Conservation (phyloP, 2,888 invertebrate genomes). For the Platypus cylindrus region DNA sequence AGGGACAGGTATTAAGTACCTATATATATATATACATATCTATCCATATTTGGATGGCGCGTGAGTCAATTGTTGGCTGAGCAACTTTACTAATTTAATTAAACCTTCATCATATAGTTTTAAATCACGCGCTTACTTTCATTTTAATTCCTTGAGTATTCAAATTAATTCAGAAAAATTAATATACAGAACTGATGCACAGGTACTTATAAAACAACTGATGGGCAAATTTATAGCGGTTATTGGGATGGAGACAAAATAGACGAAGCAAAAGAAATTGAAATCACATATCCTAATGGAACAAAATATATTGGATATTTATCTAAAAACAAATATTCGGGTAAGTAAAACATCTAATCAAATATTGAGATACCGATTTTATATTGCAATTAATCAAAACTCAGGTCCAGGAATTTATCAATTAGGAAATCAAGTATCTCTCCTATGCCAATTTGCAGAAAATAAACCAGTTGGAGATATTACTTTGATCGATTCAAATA, state of each 20-base stretch:
- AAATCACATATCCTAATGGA: slow-evolving; percentile 34
- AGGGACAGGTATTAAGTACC: slow-evolving; percentile 24
- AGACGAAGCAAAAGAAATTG: slow-evolving; percentile 20
- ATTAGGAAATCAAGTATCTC: slow-evolving; percentile 39
- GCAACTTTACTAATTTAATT: too few species aligned
- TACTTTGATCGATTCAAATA: slow-evolving; percentile 39
- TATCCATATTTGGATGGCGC: too few species aligned
- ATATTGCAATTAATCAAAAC: neutral
- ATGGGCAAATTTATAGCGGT: slow-evolving; percentile 45
- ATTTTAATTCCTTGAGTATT: too few species aligned
- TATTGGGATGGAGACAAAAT: slow-evolving; percentile 44
- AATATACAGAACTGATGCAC: too few species aligned
- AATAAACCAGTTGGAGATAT: slow-evolving; percentile 40
- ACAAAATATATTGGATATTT: slow-evolving; percentile 40
- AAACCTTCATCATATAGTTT: too few species aligned
- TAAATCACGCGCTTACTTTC: too few species aligned
- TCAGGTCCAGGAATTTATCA: slow-evolving; percentile 37
- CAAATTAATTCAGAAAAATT: too few species aligned
- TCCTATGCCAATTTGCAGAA: slow-evolving; percentile 38
- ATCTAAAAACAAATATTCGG: slow-evolving; percentile 39
- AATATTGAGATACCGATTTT: neutral
- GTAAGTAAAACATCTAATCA: too few species aligned
- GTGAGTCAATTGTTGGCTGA: too few species aligned
- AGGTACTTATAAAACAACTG: slow-evolving; percentile 45
- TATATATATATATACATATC: too few species aligned